Evolutionary conservation across 2,113 vertebrate species (phyloP), one percentile per base, ranked within the genome.

Genomic region (Calyptommatus sinebrachiatus): DNA sequence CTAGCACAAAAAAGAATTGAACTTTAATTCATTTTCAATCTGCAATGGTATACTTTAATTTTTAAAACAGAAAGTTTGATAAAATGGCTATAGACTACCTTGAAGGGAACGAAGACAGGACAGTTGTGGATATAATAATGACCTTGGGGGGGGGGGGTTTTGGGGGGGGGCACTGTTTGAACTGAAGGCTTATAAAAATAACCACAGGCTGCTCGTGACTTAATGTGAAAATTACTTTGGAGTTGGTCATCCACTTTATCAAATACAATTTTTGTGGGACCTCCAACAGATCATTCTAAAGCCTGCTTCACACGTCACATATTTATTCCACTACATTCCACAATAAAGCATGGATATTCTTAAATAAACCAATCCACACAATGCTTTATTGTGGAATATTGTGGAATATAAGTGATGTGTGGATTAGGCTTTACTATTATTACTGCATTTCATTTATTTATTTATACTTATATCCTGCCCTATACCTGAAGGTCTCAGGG

Each of bases 1-100:
- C 98, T 99, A 91, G 71, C 83, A 79, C 31, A 88, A 73, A 80
- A 41, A 89, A 92, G 31, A 92, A 53, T 88, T 22, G 46, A 68
- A 16, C 82, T 57, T 53, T 80, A 88, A 35, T 90, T 89, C 0
- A 80, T 71, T 86, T 88, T 73, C 61, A 91, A 78, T 28, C 66
- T 0, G 1, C 73, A 45, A 84, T 6, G 1, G 22, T 62, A 50
- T 50, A 14, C 12, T 61, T 74, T 11, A 14, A 18, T 63, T 75
- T 75, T 62, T n/a, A 75, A 75, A 45, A 41, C 48, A 45, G 12
- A 5, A 12, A 68, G 60, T 4, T 26, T n/a, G 12, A 9, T 50
- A 50, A 50, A 50, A 50, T 50, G 8, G 12, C 48, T 50, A 9
- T 50, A 24, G 41, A n/a, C 65, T 28, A 45, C 16, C 35, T 76